A percentile compares a stretch with the other conserved stretches of the same genome.
These are phyloP conservation scores for Drosophila parvula DNA, from an alignment of 1,140 invertebrate genomes.

Conservation along the genomic window DNA sequence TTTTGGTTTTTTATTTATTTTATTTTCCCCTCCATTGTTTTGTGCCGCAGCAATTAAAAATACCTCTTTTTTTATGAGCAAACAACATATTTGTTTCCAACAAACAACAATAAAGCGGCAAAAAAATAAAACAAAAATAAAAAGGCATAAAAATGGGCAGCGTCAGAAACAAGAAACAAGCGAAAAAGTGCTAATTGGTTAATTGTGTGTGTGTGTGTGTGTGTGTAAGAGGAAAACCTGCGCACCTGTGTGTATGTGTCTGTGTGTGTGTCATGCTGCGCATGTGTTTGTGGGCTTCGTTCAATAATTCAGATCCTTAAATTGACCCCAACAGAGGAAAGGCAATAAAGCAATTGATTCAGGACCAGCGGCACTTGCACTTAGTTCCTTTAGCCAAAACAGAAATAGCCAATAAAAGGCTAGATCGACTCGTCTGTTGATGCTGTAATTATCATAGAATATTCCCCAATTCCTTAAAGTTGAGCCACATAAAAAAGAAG, in stretches of 20 bases:
- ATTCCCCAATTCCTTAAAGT: neutral
- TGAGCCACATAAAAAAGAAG: too few species aligned
- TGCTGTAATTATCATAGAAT: neutral
- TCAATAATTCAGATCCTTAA: conserved; percentile 48
- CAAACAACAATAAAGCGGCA: conserved; percentile 49
- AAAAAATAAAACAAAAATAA: conserved; percentile 43
- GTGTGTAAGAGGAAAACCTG: conserved; percentile 5
- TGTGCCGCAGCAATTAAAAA: conserved; percentile 47
- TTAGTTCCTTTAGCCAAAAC: neutral
- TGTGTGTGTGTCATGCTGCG: neutral
- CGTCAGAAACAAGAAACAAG: conserved; percentile 46
- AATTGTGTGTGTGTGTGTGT: conserved; percentile 42
- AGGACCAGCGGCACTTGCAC: conserved; percentile 4
- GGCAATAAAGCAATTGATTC: conserved; percentile 8
- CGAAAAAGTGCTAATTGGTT: conserved; percentile 53
- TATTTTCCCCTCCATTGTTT: conserved; percentile 36
- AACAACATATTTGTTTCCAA: conserved; percentile 47
- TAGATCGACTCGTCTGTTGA: neutral
- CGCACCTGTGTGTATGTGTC: conserved; percentile 13
- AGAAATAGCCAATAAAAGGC: neutral
- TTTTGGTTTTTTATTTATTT: conserved; percentile 1
- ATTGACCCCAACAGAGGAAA: conserved; percentile 9
- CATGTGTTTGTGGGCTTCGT: conserved; percentile 17
- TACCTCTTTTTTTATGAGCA: conserved; percentile 48
- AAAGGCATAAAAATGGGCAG: conserved; percentile 23